Base-by-base conservation (phyloP, 2,888 invertebrate species). In the Tortrix viridana region DNA sequence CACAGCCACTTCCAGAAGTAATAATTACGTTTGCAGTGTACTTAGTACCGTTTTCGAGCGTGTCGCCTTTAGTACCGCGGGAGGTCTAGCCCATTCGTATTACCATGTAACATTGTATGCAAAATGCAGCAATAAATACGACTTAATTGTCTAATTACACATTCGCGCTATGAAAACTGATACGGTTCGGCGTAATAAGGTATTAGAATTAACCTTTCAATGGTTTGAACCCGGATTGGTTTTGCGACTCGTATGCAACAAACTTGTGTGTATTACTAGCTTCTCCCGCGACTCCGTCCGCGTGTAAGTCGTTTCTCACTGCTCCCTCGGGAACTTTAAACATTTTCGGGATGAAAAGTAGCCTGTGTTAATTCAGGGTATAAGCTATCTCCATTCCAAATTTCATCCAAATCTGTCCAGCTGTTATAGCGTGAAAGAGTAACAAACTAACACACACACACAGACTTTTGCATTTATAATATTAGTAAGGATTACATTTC, bases 71-170 rank as follows among this genome's bases (percentile, higher is more conserved):
- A 61, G 48, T 48, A 37, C 74, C 68, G 66, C 74, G 76, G 77
- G 77, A 73, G 77, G 77, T 78, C 77, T 56, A 32, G 60, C 55
- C 69, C 61, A 67, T 67, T 65, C 63, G 59, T 67, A 73, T 73
- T 75, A 73, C 67, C 71, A 72, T 71, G 61, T 66, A 69, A 75
- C 74, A 76, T 75, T 75, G 77, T 74, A 73, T 72, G 74, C 74
- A 71, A 72, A 75, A 68, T 66, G 23, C 46, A 38, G 66, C 67
- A 71, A 71, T 77, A 76, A 74, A 74, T 71, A 69, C 68, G 60
- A 69, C 73, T 70, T 73, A 70, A 75, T 73, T 74, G 63, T 72
- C 70, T 76, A 76, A 79, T 77, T 76, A 75, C 64, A 68, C 63
- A 71, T 72, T 69, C 72, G 65, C 65, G 61, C 65, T 47, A 57